A percentile compares a stretch with the other conserved stretches of the same genome.
Evolutionary conservation across 2,888 invertebrate species (phyloP).

Genomic region (Alcis repandata): DNA sequence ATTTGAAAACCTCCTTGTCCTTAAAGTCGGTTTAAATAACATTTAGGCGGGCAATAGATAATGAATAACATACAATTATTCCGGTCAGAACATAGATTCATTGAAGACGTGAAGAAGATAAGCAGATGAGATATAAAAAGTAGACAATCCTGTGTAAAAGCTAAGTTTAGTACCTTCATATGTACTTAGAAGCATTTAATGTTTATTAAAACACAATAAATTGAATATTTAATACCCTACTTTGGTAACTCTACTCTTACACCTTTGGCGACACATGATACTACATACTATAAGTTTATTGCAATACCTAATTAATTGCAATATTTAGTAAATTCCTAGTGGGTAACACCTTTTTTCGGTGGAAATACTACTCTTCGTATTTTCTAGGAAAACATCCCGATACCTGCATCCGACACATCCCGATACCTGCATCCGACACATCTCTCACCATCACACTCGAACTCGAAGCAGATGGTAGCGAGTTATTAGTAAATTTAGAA

Average conservation of each 20-base stretch:
- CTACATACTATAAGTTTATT: background rate
- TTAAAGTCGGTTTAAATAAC: background rate
- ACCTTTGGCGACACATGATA: constrained; percentile 58
- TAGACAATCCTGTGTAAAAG: background rate
- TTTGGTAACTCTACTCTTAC: constrained; percentile 34
- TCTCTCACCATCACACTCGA: background rate
- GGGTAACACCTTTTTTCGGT: background rate
- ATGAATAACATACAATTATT: background rate
- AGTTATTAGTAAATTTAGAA: background rate
- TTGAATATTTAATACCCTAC: background rate
- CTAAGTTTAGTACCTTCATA: no score
- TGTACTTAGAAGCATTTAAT: background rate
- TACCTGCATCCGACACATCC: background rate
- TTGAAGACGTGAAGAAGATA: no score
- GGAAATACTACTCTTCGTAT: background rate
- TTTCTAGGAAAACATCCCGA: background rate
- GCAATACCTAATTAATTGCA: background rate
- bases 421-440: background rate
- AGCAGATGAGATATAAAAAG: no score
- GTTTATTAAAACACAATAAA: background rate
- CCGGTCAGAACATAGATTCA: background rate
- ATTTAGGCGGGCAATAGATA: background rate
- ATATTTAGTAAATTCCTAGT: background rate
- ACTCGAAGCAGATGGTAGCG: no score
- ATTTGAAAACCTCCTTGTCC: background rate